Percentiles rank a stretch among this genome's conserved stretches.
Conservation (phyloP, 2,888 invertebrate genomes). For the Endomychus coccineus region DNA sequence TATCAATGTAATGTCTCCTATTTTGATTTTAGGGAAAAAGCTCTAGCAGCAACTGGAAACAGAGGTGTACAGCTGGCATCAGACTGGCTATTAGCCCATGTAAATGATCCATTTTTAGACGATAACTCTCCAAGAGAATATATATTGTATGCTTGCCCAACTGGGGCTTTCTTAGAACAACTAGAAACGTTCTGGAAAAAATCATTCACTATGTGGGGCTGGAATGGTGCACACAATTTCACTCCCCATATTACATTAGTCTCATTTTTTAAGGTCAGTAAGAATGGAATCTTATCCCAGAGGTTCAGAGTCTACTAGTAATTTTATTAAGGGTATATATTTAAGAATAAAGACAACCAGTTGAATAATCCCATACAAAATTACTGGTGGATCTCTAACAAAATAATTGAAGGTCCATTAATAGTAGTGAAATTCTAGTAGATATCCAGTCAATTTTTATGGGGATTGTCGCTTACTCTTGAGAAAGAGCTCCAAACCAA, state of each 20-base stretch:
- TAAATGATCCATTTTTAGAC: conserved; percentile 76
- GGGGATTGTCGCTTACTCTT: too few relatives aligned
- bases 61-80: conserved; percentile 81
- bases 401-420: too few relatives aligned
- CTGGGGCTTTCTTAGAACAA: conserved; percentile 64
- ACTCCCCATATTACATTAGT: conserved; percentile 86
- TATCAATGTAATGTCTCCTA: too few relatives aligned
- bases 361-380: too few relatives aligned
- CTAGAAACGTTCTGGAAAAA: conserved; percentile 71
- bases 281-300: too few relatives aligned
- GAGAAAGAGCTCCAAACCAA: too few relatives aligned
- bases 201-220: conserved; percentile 64
- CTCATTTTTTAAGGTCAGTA: conserved; percentile 78
- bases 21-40: conserved; percentile 62
- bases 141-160: conserved; percentile 80
- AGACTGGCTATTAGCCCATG: conserved; percentile 86
- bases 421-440: too few relatives aligned
- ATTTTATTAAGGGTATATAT: too few relatives aligned
- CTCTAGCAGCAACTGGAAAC: conserved; percentile 83
- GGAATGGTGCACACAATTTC: conserved; percentile 88
- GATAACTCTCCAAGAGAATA: conserved; percentile 73
- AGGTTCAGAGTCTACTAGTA: too few relatives aligned
- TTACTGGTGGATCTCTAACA: too few relatives aligned
- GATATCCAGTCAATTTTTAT: too few relatives aligned
- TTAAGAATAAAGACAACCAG: too few relatives aligned